Conservation (phyloP, 2,797 vertebrate genomes). For the Percopsis omiscomaycus region DNA sequence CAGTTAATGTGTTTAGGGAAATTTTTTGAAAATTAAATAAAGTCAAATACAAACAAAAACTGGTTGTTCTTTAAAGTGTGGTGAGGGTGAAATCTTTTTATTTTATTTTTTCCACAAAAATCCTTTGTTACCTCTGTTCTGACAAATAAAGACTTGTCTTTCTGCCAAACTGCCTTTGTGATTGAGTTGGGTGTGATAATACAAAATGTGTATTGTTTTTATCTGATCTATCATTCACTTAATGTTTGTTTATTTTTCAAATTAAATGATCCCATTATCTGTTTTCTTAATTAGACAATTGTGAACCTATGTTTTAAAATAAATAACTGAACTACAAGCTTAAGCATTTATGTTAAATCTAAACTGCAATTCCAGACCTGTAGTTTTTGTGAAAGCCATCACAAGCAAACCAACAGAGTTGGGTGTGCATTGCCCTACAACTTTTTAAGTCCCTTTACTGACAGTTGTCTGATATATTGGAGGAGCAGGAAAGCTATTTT, state of each 20-base stretch:
- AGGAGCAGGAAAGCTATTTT: constrained; percentile 16
- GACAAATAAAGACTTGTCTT: constrained; percentile 76
- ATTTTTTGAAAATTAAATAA: constrained; percentile 17
- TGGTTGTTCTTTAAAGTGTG: too few species aligned
- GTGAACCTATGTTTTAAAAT: not conserved
- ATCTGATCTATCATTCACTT: not conserved
- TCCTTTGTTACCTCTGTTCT: constrained; percentile 79
- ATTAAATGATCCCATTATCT: too few species aligned
- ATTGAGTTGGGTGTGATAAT: constrained; percentile 1
- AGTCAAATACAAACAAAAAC: too few species aligned
- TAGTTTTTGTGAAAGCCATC: constrained; percentile 16
- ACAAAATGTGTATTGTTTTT: too few species aligned
- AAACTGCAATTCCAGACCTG: constrained; percentile 11
- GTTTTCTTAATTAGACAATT: too few species aligned
- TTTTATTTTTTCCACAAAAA: constrained; percentile 53
- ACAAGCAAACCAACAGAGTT: constrained; percentile 25
- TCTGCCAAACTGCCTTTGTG: constrained; percentile 53
- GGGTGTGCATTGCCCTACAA: constrained; percentile 46
- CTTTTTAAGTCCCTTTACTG: constrained; percentile 29
- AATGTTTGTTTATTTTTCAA: not conserved
- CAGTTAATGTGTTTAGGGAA: constrained; percentile 43
- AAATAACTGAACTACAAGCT: not conserved
- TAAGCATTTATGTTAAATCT: not conserved
- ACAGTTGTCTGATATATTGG: constrained; percentile 10
- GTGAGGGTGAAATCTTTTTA: constrained; percentile 50